Base-by-base conservation (phyloP, 2,888 invertebrate species). In the Leistus spinibarbis region DNA sequence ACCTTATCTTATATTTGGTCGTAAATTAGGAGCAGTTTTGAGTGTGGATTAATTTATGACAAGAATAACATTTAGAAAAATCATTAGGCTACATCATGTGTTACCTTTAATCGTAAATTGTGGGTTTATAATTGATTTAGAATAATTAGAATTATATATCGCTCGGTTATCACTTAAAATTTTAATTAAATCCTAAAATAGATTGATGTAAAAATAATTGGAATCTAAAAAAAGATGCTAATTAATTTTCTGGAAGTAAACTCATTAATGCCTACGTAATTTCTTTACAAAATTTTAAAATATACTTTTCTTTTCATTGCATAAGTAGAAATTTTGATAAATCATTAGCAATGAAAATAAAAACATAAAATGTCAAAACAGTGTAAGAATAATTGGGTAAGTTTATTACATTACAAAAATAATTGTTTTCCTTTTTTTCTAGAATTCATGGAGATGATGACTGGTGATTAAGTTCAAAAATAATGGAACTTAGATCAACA, bases 371-470 rank as follows among this genome's bases (percentile, higher is more conserved):
- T n/a, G n/a, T n/a, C n/a, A n/a, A n/a, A n/a, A n/a, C n/a, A n/a
- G n/a, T n/a, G n/a, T n/a, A n/a, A n/a, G n/a, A n/a, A n/a, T n/a
- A n/a, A n/a, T 62, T 76, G 76, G 23, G 63, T 74, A 23, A 23
- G 10, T 16, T 62, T 20, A 10, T 16, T 19, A 70, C 23, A 69
- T 60, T 76, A 71, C 19, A 74, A 17, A 40, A 66, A 23, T 66
- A 9, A 19, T 24, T 53, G 16, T 54, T 54, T 22, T 22, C 17
- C 63, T 69, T 76, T 77, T 76, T 75, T 89, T 88, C 73, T 88
- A 95, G 95, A 95, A 88, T 95, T 95, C 88, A 95, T 95, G 95
- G 95, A 95, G 88, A 95, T 95, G 95, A 95, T 95, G 95, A 95
- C 95, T 83, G 95, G 95, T 82, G 94, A 95, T 86, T 95, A 91